These are phyloP conservation scores for Anguilla rostrata DNA, from an alignment of 2,113 vertebrate species.

Conservation along the genomic window DNA sequence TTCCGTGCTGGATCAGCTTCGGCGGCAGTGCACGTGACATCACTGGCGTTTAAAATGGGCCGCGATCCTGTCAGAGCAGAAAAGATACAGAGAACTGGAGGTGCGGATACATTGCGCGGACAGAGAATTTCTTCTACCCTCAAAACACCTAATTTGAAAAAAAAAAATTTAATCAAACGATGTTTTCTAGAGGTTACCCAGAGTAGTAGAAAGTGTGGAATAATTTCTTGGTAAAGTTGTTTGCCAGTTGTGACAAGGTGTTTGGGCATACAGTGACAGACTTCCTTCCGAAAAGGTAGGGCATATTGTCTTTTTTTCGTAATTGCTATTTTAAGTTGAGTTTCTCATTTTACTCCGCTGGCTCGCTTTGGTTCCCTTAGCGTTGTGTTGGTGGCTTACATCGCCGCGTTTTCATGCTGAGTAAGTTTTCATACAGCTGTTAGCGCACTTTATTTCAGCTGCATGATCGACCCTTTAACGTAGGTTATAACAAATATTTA, in stretches of 20 bases:
- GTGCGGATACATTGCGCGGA: not conserved
- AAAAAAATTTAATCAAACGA: not conserved
- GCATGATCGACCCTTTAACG: not conserved
- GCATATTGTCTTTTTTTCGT: conserved; percentile 12
- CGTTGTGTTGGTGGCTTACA: not conserved
- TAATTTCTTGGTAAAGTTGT: not conserved
- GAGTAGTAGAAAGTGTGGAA: not conserved
- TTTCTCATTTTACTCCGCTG: not conserved
- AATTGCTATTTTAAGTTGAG: not conserved
- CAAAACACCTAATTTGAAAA: not conserved
- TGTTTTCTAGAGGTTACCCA: not conserved
- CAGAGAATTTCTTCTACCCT: not conserved
- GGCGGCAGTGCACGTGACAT: conserved; percentile 23
- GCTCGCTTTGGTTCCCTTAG: not conserved
- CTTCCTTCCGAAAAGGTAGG: conserved; percentile 4
- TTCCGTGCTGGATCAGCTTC: not conserved
- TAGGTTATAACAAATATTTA: not conserved
- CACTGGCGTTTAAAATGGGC: conserved; percentile 33
- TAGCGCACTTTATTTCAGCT: not conserved
- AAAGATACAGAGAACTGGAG: not conserved
- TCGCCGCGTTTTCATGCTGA: not conserved
- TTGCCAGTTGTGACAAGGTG: not conserved
- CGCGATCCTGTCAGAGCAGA: conserved; percentile 30
- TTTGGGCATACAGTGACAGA: conserved; percentile 1
- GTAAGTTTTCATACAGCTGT: conserved; percentile 9